Base-by-base conservation (phyloP, 2,797 vertebrate species). In the Kryptolebias ocellatus region DNA sequence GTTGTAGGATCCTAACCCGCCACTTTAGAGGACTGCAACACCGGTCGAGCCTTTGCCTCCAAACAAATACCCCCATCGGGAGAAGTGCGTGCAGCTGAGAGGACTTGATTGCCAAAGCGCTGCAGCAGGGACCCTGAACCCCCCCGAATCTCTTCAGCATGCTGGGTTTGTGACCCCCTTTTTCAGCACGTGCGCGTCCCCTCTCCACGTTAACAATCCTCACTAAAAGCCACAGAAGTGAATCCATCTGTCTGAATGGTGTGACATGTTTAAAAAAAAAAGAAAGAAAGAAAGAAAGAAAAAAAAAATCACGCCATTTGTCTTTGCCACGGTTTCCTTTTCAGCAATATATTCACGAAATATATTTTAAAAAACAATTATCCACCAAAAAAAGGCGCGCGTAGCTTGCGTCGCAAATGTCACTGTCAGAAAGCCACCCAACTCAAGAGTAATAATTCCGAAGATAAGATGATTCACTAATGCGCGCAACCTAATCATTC, bases 401-500 rank as follows among this genome's bases (percentile, higher is more conserved):
- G 16, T 1, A 16, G 46, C 24, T 44, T 56, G 17, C 28, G 4
- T 16, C 42, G 17, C 34, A 72, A 80, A 80, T 79, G 54, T 18
- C 42, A 70, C 53, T 10, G 50, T 28, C 70, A 78, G 53, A 56
- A 74, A 74, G 44, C 3, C 24, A 28, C 50, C 27, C 55, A 42
- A 60, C 20, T 37, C n/a, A 29, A 46, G 39, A 37, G 34, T 46
- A 64, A 83, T 61, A 53, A 67, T 67, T 72, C 31, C 15, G 15
- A 67, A 66, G 72, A 83, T 64, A 76, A 66, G 53, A 49, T 12
- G 34, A 34, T 44, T 58, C 11, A 64, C 24, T 53, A 29, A 80
- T 74, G 49, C 7, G n/a, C 42, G 61, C 16, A 20, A n/a, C 15
- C 50, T 75, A 64, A 72, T 83, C 75, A 83, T 78, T 53, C 42